Percentiles rank a stretch among this genome's conserved stretches.
These are phyloP conservation scores for Phallusia fumigata DNA, from an alignment of 23 tunicate genomes.

Conservation along the genomic window DNA sequence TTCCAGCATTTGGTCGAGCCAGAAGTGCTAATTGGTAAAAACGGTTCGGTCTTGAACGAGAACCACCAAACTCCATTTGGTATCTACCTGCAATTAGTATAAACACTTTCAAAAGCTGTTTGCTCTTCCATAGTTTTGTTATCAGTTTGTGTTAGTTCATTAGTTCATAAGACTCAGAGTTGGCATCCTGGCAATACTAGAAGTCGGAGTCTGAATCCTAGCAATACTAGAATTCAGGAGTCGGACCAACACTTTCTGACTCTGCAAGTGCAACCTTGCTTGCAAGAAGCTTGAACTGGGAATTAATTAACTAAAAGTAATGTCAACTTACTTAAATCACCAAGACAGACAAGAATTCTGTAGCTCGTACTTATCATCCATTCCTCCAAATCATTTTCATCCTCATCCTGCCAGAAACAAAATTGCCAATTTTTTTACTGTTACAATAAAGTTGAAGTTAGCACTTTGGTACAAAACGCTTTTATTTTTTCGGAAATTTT, in stretches of 20 bases:
- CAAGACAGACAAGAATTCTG: conserved; percentile 72
- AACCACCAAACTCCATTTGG: conserved; percentile 71
- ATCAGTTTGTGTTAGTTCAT: too few species aligned
- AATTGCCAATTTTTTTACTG: background rate
- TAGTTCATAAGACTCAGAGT: too few species aligned
- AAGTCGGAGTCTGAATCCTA: too few species aligned
- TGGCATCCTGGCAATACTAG: too few species aligned
- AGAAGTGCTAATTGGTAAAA: conserved; percentile 70
- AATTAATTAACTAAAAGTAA: background rate
- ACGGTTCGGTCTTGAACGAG: conserved; percentile 46
- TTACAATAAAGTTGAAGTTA: background rate
- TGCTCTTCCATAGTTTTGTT: too few species aligned
- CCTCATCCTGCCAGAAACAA: conserved; percentile 23
- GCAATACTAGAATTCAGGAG: too few species aligned
- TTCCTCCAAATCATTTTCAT: conserved; percentile 33
- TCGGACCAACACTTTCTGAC: too few species aligned
- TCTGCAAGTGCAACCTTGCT: too few species aligned
- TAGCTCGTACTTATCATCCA: conserved; percentile 60
- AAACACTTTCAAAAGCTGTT: too few species aligned
- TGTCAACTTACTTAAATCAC: conserved; percentile 70
- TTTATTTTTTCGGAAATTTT: too few species aligned
- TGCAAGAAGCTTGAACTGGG: too few species aligned
- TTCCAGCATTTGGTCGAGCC: conserved; percentile 62
- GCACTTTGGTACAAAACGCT: too few species aligned
- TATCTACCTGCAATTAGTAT: conserved; percentile 60